These are phyloP conservation scores for Apis mellifera DNA, from an alignment of 1,140 invertebrate genomes.

Conservation along the genomic window DNA sequence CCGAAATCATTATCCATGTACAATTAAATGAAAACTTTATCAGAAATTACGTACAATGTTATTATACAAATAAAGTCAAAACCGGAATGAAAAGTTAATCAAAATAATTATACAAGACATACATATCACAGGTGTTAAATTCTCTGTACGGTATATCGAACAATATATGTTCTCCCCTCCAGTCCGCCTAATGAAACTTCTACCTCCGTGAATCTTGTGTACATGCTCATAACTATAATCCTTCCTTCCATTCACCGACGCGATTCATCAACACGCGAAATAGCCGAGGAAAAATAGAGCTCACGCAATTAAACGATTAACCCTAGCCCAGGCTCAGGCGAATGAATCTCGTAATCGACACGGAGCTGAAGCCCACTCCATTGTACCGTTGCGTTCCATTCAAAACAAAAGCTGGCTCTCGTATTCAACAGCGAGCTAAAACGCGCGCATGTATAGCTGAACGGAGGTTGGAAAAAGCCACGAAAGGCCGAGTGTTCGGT, in stretches of 20 bases:
- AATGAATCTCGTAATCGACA: constrained; percentile 30
- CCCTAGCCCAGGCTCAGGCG: neutral
- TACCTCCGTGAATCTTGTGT: neutral
- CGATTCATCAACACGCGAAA: neutral
- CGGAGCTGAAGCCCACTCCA: neutral
- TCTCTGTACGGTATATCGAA: neutral
- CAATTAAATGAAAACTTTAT: no score
- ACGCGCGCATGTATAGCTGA: neutral
- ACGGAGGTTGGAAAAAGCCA: neutral
- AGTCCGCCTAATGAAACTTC: neutral
- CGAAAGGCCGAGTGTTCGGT: constrained; percentile 30
- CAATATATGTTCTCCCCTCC: neutral
- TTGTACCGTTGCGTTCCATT: constrained; percentile 16
- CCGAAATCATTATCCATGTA: no score
- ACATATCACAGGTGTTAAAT: neutral
- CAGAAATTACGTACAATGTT: no score
- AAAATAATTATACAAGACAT: neutral
- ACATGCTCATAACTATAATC: neutral
- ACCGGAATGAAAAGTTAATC: no score
- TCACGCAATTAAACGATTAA: constrained; percentile 21
- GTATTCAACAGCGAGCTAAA: neutral
- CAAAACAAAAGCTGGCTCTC: neutral
- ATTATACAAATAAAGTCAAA: no score
- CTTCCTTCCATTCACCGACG: neutral
- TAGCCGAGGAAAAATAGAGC: neutral